Evolutionary conservation across 2,113 vertebrate species (phyloP), one percentile per base, ranked within the genome.

Genomic region (Eulemur macaco): DNA sequence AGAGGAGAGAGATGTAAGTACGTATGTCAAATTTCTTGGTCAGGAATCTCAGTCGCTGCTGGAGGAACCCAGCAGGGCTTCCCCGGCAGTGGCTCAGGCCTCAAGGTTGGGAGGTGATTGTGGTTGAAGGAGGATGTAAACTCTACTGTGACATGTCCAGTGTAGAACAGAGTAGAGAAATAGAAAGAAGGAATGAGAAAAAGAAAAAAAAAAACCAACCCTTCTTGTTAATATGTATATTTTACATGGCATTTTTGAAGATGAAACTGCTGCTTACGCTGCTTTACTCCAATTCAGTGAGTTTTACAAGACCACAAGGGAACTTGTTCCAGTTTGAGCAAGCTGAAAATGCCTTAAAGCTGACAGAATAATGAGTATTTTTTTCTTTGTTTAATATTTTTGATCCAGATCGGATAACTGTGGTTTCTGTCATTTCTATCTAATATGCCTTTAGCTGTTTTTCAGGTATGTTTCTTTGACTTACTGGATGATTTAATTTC

Each of bases 231-330:
- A 95, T 96, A 90, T 96, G 97, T 97, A 85, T 98, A 96, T 98
- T 98, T 98, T 97, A 96, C 98, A 89, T 82, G 94, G 96, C 89
- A 96, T 97, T 97, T 98, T 98, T 98, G 98, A 98, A 98, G 98
- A 98, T 97, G 97, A 98, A 98, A 93, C 96, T 88, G 92, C 96
- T 2, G 80, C 93, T 95, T 97, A 95, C 52, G 68, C 93, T 92
- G 95, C 97, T 98, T 98, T 98, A 96, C 98, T 98, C 96, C 98
- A 98, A 98, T 97, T 98, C 98, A 96, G 95, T 98, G 97, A 97
- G 97, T 98, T 98, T 98, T 98, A 98, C 98, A 98, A 98, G 98
- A 98, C 98, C 97, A 97, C 97, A 97, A 96, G 97, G 98, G 98
- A 88, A 98, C 82, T 87, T 88, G 96, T 98, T 98, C 98, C 96